Evolutionary conservation across 2,888 invertebrate species (phyloP).

Genomic region (Meloe dianella): DNA sequence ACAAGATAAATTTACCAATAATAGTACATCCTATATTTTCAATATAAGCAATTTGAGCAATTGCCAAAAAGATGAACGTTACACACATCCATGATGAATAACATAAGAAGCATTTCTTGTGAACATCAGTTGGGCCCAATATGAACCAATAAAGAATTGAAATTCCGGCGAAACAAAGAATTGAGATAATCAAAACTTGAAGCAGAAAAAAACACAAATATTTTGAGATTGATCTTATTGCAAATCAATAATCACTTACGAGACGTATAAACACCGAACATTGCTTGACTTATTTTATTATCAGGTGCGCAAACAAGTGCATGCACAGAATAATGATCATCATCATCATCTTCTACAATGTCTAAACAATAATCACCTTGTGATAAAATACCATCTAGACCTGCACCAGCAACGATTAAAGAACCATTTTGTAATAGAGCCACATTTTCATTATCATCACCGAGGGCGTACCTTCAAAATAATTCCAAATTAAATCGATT

Average conservation of each 20-base stretch:
- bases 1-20: conserved; percentile 44
- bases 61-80: conserved; percentile 46
- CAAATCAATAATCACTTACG: conserved; percentile 17
- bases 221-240: neutral
- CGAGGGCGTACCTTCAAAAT: conserved; percentile 32
- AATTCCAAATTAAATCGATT: neutral
- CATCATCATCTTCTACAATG: conserved; percentile 29
- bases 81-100: conserved; percentile 47
- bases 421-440: conserved; percentile 40
- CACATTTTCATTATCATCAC: conserved; percentile 35
- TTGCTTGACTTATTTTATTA: conserved; percentile 31
- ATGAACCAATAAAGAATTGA: conserved; percentile 39
- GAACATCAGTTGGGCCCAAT: conserved; percentile 38
- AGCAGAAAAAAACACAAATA: conserved; percentile 8
- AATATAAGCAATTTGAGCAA: conserved; percentile 42
- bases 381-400: conserved; percentile 35
- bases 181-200: conserved; percentile 45
- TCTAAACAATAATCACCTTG: conserved; percentile 47
- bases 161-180: conserved; percentile 39
- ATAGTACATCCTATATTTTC: conserved; percentile 41
- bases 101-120: conserved; percentile 47
- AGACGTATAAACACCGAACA: conserved; percentile 24
- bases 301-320: conserved; percentile 14
- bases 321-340: neutral
- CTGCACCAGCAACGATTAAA: conserved; percentile 36